Percentiles rank a stretch among this genome's conserved stretches.
phyloP scores from a whole-genome alignment of 1,140 invertebrate species.

The Drosophila repleta region DNA sequence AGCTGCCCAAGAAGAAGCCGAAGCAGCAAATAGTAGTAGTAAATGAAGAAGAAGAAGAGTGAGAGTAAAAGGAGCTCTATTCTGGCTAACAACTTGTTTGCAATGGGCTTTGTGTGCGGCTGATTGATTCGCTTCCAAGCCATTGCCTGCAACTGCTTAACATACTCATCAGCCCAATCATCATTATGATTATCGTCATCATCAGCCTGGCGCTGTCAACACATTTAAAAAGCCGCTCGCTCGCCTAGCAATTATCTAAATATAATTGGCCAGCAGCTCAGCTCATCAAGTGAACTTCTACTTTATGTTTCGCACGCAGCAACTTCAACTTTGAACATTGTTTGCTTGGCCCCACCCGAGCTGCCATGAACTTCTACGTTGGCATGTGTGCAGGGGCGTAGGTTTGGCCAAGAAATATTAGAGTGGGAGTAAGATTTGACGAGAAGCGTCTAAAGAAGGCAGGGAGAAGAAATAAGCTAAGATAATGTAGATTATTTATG shows the following conservation, averaged over 20 bases:
- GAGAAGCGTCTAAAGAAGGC: no score
- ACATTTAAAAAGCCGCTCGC: slow-evolving; percentile 58
- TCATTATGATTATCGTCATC: slow-evolving; percentile 13
- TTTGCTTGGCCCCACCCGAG: slow-evolving; percentile 26
- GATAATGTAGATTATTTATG: no score
- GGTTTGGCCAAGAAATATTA: background rate
- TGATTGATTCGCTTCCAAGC: slow-evolving; percentile 76
- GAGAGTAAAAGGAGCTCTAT: background rate
- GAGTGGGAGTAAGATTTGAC: background rate
- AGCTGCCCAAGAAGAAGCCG: slow-evolving; percentile 2
- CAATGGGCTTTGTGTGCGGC: slow-evolving; percentile 45
- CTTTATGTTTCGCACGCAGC: slow-evolving; percentile 2
- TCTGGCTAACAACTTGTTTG: slow-evolving; percentile 37
- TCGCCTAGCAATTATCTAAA: slow-evolving; percentile 72
- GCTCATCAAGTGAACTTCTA: slow-evolving; percentile 51
- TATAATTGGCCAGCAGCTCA: slow-evolving; percentile 60
- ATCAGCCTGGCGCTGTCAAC: slow-evolving; percentile 52
- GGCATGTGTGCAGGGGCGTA: background rate
- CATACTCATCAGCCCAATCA: slow-evolving; percentile 32
- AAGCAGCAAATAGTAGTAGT: background rate
- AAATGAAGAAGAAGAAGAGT: slow-evolving; percentile 1
- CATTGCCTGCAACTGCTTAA: slow-evolving; percentile 52
- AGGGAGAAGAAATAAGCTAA: no score
- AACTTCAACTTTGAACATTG: slow-evolving; percentile 38
- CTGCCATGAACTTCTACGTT: background rate